Conservation (phyloP, 92 coral and sea anemone species). For the Hydrozoanthus gracilis region DNA sequence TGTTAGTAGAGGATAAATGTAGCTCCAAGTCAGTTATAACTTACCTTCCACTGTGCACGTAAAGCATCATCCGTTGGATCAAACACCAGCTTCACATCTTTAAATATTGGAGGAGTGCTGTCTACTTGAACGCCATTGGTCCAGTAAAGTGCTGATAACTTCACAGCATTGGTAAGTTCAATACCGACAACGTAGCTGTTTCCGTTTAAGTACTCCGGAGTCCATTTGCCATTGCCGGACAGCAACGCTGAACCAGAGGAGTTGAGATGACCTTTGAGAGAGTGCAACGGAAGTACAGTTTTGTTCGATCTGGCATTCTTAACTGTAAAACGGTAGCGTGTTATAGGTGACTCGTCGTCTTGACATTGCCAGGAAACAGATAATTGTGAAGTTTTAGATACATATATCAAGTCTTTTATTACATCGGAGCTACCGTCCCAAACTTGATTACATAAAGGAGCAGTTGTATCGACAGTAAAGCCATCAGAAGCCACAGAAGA, state of each 20-base stretch:
- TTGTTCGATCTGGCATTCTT: conserved; percentile 56
- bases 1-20: too few relatives aligned
- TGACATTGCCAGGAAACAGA: conserved; percentile 79
- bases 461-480: conserved; percentile 81
- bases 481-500: conserved; percentile 75
- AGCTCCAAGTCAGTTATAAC: not conserved
- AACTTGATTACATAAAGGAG: conserved; percentile 79
- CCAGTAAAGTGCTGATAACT: conserved; percentile 75
- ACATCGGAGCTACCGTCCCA: conserved; percentile 71
- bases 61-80: conserved; percentile 68
- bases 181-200: conserved; percentile 78
- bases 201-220: conserved; percentile 68
- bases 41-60: conserved; percentile 69
- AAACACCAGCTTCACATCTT: conserved; percentile 62
- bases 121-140: conserved; percentile 86
- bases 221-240: conserved; percentile 73
- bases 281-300: conserved; percentile 74
- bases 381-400: conserved; percentile 64
- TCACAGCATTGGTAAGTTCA: conserved; percentile 77
- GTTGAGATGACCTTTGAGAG: conserved; percentile 59
- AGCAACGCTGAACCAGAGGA: conserved; percentile 78
- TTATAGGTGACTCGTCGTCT: conserved; percentile 78
- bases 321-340: conserved; percentile 81
- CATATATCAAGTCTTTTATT: conserved; percentile 52
- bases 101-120: conserved; percentile 84